Conservation (phyloP, 2,113 vertebrate species). For the Neogobius melanostomus region DNA sequence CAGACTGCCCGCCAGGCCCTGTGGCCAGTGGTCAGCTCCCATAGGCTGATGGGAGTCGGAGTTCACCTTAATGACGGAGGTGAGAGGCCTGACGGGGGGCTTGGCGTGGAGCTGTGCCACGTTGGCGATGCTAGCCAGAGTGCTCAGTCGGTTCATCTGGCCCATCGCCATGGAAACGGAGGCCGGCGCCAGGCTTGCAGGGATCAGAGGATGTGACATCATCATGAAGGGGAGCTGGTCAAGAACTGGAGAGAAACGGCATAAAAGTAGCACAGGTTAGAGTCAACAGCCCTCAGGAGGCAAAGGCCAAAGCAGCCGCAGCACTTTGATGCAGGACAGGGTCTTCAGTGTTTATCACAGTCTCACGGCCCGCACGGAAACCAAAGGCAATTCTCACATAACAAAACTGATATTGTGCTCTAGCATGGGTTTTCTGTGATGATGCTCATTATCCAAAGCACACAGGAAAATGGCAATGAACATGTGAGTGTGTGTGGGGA, state of each 20-base stretch:
- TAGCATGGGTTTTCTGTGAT: constrained; percentile 29
- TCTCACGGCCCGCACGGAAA: constrained; percentile 16
- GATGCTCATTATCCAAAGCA: constrained; percentile 6
- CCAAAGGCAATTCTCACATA: constrained; percentile 17
- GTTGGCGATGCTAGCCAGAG: constrained; percentile 94
- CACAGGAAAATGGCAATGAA: not conserved
- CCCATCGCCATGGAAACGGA: constrained; percentile 99
- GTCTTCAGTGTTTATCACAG: constrained; percentile 13
- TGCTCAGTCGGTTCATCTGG: constrained; percentile 98
- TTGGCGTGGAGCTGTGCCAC: constrained; percentile 89
- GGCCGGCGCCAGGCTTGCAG: constrained; percentile 96
- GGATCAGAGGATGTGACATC: constrained; percentile 98
- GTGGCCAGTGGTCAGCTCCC: constrained; percentile 24
- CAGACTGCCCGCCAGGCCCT: not conserved
- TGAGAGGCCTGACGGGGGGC: constrained; percentile 85
- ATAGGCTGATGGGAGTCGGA: constrained; percentile 19
- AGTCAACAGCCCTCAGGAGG: not conserved
- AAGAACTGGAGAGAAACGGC: constrained; percentile 79
- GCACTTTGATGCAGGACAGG: constrained; percentile 8
- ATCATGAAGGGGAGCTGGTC: constrained; percentile 99
- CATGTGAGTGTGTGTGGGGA: not conserved
- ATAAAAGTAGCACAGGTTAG: constrained; percentile 18
- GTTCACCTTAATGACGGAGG: constrained; percentile 97
- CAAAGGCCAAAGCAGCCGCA: constrained; percentile 17
- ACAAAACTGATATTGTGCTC: constrained; percentile 32